Base-by-base conservation (phyloP, 2,888 invertebrate genomes). In the Eilema caniola region DNA sequence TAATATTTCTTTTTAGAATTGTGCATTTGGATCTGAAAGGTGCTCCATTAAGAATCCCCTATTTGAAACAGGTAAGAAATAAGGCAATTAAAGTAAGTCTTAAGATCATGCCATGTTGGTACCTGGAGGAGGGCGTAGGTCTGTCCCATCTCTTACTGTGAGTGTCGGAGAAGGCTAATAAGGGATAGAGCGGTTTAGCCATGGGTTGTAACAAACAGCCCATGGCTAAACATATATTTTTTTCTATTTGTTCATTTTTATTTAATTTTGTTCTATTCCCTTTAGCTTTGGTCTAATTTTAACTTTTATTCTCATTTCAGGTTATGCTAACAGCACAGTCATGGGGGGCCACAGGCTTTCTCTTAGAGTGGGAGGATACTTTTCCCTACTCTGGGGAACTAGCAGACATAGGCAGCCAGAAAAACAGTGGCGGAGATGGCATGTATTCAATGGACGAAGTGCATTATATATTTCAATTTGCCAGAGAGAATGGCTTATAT, bases 321-420 rank as follows among this genome's bases (percentile, higher is more conserved):
- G 86, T 94, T 1, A 74, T 94, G 1, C 67, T 81, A 7, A 74
- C 77, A 37, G 84, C 88, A 7, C 92, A 92, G 69, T 92, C 96
- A 87, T 96, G 97, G 95, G 97, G 98, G 28, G 98, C 97, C 0
- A 98, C 98, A 1, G 98, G 98, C 1, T 89, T 98, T 25, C 93
- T 98, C 16, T 84, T 98, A 60, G 98, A 98, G 93, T 98, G 98
- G 97, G 98, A 98, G 87, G 98, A 98, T 85, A 98, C 98, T 75
- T 98, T 98, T 91, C 98, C 98, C 0, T 98, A 97, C 89, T 93
- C 93, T 10, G 96, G 96, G 63, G 96, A 96, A 16, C 90, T 98
- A 66, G 90, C 92, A 23, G 95, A 93, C 8, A 95, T 96, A 25
- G 97, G 97, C 16, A 96, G 97, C 78, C 81, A 91, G 7, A 93